These are phyloP conservation scores for Chymomyza amoena DNA, from an alignment of 2,888 invertebrate genomes.

Conservation along the genomic window DNA sequence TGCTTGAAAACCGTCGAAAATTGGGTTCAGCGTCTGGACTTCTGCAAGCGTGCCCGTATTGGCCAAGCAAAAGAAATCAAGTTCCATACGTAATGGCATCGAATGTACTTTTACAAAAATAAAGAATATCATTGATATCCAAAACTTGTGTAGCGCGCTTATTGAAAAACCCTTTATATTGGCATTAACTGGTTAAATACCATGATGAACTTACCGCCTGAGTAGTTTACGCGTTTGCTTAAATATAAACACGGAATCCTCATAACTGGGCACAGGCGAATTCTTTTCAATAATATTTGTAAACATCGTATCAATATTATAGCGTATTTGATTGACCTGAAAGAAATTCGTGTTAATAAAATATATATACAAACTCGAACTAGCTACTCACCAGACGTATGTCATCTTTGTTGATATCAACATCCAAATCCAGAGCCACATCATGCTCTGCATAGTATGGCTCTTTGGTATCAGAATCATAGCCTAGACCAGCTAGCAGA, in stretches of 20 bases:
- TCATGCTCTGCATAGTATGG: slow-evolving; percentile 91
- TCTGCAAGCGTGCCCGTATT: no score
- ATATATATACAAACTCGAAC: neutral
- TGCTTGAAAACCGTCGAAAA: no score
- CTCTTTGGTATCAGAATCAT: slow-evolving; percentile 79
- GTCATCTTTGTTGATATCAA: slow-evolving; percentile 84
- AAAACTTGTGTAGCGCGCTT: no score
- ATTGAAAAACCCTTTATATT: no score
- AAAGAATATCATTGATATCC: no score
- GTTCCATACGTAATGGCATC: no score
- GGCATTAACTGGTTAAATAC: no score
- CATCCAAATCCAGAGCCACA: slow-evolving; percentile 88
- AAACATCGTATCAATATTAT: slow-evolving; percentile 85
- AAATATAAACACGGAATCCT: slow-evolving; percentile 70
- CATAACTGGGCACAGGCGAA: slow-evolving; percentile 78
- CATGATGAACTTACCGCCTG: slow-evolving; percentile 75
- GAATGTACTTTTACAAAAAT: no score
- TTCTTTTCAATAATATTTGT: slow-evolving; percentile 78
- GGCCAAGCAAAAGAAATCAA: no score
- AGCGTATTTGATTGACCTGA: slow-evolving; percentile 87
- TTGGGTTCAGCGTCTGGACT: no score
- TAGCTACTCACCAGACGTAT: slow-evolving; percentile 81
- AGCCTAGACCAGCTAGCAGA: slow-evolving; percentile 92
- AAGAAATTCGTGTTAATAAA: neutral
- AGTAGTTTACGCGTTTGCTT: slow-evolving; percentile 58